phyloP scores from a whole-genome alignment of 1,140 invertebrate species.

The Leptonema lineaticorne region DNA sequence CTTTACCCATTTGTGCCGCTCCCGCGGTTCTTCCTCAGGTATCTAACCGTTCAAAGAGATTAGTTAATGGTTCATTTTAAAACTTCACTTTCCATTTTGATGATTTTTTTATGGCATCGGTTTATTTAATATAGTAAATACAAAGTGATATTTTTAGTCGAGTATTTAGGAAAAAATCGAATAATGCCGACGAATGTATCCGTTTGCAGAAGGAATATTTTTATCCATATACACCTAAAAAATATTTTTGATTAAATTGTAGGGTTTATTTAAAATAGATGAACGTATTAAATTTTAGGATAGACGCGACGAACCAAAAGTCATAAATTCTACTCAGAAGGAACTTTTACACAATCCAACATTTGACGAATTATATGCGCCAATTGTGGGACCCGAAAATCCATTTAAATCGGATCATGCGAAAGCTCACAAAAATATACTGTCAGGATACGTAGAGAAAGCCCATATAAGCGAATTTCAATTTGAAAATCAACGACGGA shows the following conservation, averaged over 20 bases:
- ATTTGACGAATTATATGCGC: constrained; percentile 88
- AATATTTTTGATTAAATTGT: no score
- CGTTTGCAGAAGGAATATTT: no score
- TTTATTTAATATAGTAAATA: no score
- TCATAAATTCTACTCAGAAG: constrained; percentile 70
- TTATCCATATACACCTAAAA: no score
- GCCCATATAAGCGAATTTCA: constrained; percentile 96
- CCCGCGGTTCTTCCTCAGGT: constrained; percentile 77
- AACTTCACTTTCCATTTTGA: no score
- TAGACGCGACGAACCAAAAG: constrained; percentile 57
- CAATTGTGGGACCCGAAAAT: constrained; percentile 86
- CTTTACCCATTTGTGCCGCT: constrained; percentile 73
- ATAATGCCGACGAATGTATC: no score
- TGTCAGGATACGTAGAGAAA: constrained; percentile 93
- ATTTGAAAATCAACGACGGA: constrained; percentile 96
- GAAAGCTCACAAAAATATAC: constrained; percentile 82
- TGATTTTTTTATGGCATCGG: no score
- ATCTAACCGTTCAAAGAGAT: no score
- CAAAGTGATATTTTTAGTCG: no score
- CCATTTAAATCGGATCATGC: constrained; percentile 90
- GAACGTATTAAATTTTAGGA: constrained; percentile 51
- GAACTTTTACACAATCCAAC: constrained; percentile 85
- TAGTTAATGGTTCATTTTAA: no score
- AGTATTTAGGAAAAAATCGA: no score
- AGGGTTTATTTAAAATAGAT: no score